These are phyloP conservation scores for Phodopus roborovskii DNA, from an alignment of 2,113 vertebrate species.

Conservation along the genomic window DNA sequence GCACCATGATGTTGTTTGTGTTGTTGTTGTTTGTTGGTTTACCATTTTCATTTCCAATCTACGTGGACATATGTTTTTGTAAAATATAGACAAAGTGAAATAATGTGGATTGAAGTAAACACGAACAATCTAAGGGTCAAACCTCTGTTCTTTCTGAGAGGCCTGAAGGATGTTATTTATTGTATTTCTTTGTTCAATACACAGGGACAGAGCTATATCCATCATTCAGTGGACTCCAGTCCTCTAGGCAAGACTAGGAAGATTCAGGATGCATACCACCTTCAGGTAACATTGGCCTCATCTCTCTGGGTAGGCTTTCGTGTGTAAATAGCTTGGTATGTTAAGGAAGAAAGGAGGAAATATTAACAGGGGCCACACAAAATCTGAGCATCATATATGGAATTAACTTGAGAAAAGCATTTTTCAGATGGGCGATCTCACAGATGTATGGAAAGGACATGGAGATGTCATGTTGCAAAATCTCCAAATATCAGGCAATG, in stretches of 20 bases:
- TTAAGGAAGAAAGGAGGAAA: background rate
- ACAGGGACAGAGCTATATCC: background rate
- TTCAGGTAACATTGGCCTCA: rapidly evolving
- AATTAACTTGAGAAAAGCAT: background rate
- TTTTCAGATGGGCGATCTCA: background rate
- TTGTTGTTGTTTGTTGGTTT: background rate
- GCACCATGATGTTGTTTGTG: background rate
- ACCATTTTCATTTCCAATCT: background rate
- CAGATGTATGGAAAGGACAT: background rate
- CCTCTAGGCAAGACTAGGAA: rapidly evolving
- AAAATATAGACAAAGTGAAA: background rate
- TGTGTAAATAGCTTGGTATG: background rate
- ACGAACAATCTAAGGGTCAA: background rate
- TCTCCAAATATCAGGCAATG: background rate
- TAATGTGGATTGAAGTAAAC: background rate
- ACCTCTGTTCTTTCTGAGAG: background rate
- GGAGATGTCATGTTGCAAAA: background rate
- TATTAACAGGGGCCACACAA: too few species aligned
- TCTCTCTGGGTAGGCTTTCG: too few species aligned
- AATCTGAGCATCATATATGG: background rate
- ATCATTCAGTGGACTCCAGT: background rate
- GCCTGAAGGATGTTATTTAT: rapidly evolving
- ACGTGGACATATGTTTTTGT: background rate
- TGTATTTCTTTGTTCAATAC: rapidly evolving
- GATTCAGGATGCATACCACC: rapidly evolving